phyloP scores from a whole-genome alignment of 1,140 invertebrate genomes.

The Temnothorax curvispinosus region DNA sequence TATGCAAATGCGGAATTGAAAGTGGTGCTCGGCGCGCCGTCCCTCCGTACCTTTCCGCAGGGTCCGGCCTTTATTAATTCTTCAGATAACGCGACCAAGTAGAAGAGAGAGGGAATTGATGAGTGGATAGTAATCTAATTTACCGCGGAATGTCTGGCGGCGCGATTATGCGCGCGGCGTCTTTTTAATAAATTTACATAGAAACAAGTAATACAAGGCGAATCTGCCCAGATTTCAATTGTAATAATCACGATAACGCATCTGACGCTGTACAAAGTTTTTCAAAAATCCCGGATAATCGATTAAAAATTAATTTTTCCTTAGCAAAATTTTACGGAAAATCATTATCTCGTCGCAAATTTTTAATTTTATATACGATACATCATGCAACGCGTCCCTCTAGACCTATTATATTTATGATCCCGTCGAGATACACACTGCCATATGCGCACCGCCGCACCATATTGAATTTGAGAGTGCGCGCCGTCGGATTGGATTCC shows the following conservation, averaged over 20 bases:
- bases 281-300: background rate
- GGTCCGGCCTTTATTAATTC: slow-evolving; percentile 74
- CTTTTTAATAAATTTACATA: slow-evolving; percentile 77
- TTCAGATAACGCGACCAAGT: slow-evolving; percentile 68
- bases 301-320: background rate
- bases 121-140: slow-evolving; percentile 77
- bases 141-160: slow-evolving; percentile 59
- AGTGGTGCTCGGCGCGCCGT: slow-evolving; percentile 64
- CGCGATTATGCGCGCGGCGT: slow-evolving; percentile 46
- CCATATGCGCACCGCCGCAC: slow-evolving; percentile 51
- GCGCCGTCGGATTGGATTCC: slow-evolving; percentile 53
- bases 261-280: background rate
- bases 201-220: slow-evolving; percentile 53
- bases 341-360: background rate
- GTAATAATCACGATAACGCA: slow-evolving; percentile 22
- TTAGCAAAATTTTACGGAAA: background rate
- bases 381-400: slow-evolving; percentile 12
- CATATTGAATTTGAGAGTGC: slow-evolving; percentile 60
- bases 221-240: slow-evolving; percentile 37
- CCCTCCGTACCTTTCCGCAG: background rate
- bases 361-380: slow-evolving; percentile 44
- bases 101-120: slow-evolving; percentile 68
- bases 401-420: slow-evolving; percentile 51
- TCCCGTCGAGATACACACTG: slow-evolving; percentile 46
- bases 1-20: slow-evolving; percentile 75